A percentile compares a stretch with the other conserved stretches of the same genome.
These are phyloP conservation scores for Galeopsomyia nigrocyanea DNA, from an alignment of 2,888 invertebrate genomes.

Conservation along the genomic window DNA sequence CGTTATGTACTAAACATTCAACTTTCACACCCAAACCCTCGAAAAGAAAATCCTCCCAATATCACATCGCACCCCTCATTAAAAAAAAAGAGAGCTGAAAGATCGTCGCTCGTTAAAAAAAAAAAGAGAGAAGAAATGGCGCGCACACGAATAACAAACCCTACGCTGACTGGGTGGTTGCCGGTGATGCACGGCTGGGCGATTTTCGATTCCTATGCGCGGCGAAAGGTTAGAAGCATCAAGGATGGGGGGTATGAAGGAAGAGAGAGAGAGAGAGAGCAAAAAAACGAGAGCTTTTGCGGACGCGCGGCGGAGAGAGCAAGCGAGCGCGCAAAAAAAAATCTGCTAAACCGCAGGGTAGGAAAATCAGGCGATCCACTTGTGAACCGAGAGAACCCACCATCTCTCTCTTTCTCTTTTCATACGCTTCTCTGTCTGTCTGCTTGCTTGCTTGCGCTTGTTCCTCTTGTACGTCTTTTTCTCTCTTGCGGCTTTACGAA, in stretches of 20 bases:
- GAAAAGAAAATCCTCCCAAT: too few species aligned
- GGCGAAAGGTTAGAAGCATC: neutral
- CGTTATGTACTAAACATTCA: too few species aligned
- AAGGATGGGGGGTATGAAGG: conserved; percentile 3
- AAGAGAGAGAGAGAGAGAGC: conserved; percentile 6
- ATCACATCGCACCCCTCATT: too few species aligned
- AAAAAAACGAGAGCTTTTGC: conserved; percentile 4
- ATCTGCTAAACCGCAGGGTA: conserved; percentile 47
- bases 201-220: conserved; percentile 41
- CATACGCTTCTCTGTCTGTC: conserved; percentile 12
- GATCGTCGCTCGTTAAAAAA: too few species aligned
- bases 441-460: conserved; percentile 32
- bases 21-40: too few species aligned
- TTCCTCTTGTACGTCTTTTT: too few species aligned
- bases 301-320: conserved; percentile 6
- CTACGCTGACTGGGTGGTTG: too few species aligned
- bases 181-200: conserved; percentile 15
- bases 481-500: too few species aligned
- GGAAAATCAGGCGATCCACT: conserved; percentile 45
- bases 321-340: conserved; percentile 21
- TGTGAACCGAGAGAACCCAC: conserved; percentile 8
- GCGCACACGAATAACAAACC: too few species aligned
- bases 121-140: too few species aligned
- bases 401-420: too few species aligned
- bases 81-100: too few species aligned